phyloP scores from a whole-genome alignment of 2,797 vertebrate genomes.

The Syngnathus acus region DNA sequence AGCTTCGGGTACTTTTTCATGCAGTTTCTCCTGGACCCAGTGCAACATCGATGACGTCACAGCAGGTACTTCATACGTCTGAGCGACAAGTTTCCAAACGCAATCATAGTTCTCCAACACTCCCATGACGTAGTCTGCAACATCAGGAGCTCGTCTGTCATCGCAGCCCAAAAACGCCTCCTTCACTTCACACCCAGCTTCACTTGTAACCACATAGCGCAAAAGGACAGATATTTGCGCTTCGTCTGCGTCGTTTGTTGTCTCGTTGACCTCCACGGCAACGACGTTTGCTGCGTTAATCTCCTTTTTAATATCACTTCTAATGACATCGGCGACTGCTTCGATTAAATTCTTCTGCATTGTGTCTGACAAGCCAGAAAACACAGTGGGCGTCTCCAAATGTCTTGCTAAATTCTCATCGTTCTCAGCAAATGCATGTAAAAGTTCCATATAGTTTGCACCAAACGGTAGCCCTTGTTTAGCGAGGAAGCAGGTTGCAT shows the following conservation, averaged over 20 bases:
- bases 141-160: background rate
- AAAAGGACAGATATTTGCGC: background rate
- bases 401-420: background rate
- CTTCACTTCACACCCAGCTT: background rate
- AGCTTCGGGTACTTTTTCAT: no score
- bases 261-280: background rate
- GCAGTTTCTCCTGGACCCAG: no score
- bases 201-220: background rate
- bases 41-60: no score
- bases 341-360: conserved; percentile 1
- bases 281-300: background rate
- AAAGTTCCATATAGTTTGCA: background rate
- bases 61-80: no score
- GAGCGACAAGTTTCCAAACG: no score
- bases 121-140: background rate
- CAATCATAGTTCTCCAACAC: background rate
- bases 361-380: background rate
- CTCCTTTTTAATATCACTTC: background rate
- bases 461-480: background rate
- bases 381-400: background rate
- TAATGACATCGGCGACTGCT: background rate
- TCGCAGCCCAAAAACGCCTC: background rate
- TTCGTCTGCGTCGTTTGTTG: background rate
- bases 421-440: background rate
- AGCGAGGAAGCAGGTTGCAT: background rate